Conservation (phyloP, 2,797 vertebrate genomes). For the Phalloptychus januarius region DNA sequence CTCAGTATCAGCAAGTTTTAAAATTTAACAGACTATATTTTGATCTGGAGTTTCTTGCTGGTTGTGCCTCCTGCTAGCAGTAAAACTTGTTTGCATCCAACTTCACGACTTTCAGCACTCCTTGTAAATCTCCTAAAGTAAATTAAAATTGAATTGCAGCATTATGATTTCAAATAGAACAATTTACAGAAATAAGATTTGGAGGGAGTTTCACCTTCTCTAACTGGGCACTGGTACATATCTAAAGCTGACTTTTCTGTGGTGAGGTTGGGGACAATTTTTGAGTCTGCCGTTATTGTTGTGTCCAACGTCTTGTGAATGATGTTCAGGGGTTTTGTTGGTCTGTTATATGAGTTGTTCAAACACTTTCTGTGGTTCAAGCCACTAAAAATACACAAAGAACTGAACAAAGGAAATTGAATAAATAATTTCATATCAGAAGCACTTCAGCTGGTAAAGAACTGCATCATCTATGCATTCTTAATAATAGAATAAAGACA, state of each 20-base stretch:
- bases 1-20: not conserved
- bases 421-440: conserved; percentile 13
- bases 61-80: not conserved
- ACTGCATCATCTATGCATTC: not conserved
- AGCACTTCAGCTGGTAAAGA: not conserved
- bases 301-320: not conserved
- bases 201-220: not conserved
- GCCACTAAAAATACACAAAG: not conserved
- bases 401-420: conserved; percentile 12
- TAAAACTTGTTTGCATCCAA: not conserved
- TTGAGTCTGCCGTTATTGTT: not conserved
- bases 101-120: not conserved
- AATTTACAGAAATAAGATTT: not conserved
- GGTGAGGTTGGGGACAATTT: not conserved
- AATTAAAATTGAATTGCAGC: not conserved
- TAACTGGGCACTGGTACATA: not conserved
- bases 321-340: conserved; percentile 1
- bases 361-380: not conserved
- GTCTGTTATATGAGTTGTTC: not conserved
- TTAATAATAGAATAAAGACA: not conserved
- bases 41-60: not conserved
- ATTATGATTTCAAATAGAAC: not conserved
- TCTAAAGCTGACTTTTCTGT: not conserved
- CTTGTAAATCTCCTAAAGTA: not conserved
- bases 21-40: not conserved